Evolutionary conservation across 2,797 vertebrate genomes (phyloP).

Genomic region (Chlorospingus semifuscus): DNA sequence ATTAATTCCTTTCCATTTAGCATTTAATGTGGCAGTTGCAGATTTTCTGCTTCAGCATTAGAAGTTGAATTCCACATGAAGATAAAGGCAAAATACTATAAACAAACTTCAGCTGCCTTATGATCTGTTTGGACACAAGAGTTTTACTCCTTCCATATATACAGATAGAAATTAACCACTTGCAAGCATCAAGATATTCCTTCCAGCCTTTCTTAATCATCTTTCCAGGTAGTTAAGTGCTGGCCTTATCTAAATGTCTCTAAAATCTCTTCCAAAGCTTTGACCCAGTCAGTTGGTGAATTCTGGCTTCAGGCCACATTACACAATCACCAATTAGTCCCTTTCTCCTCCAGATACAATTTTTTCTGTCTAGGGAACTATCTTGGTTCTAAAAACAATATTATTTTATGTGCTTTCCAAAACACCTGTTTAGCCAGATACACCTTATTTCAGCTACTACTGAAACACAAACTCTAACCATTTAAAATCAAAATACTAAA

Average conservation of each 20-base stretch:
- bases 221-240: background rate
- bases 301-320: background rate
- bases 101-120: background rate
- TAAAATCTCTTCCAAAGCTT: background rate
- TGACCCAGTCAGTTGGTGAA: background rate
- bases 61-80: background rate
- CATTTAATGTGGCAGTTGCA: background rate
- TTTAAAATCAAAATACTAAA: background rate
- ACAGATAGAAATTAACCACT: background rate
- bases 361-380: background rate
- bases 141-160: background rate
- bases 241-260: background rate
- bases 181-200: background rate
- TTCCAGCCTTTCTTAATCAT: background rate
- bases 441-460: background rate
- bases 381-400: background rate
- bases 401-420: background rate
- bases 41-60: background rate
- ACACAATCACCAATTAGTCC: background rate
- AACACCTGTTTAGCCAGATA: background rate
- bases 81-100: background rate
- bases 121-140: background rate
- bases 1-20: background rate
- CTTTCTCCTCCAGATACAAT: background rate
- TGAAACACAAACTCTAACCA: background rate